A percentile compares a stretch with the other conserved stretches of the same genome.
Conservation (phyloP, 2,113 vertebrate genomes). For the Erythrocebus patas region DNA sequence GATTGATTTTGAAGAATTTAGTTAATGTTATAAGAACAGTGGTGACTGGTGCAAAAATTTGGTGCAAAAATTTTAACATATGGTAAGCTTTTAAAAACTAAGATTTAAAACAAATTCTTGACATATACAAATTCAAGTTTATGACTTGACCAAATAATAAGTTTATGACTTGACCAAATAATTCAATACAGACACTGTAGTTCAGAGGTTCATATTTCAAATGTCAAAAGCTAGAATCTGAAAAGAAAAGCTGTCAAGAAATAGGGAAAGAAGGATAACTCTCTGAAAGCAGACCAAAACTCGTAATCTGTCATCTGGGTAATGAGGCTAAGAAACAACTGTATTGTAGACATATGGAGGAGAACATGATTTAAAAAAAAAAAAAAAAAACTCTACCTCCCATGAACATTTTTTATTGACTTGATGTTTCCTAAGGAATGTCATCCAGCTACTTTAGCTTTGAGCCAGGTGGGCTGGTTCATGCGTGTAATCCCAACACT, state of each 20-base stretch:
- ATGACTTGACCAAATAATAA: background rate
- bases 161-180: background rate
- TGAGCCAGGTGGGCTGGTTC: too few relatives aligned
- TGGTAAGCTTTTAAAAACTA: background rate
- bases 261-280: background rate
- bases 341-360: background rate
- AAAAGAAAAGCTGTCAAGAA: constrained; percentile 3
- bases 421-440: background rate
- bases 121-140: background rate
- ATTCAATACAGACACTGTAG: background rate
- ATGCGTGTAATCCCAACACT: too few relatives aligned
- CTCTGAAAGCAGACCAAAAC: background rate
- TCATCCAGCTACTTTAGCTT: background rate
- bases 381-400: background rate
- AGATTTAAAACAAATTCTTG: constrained; percentile 22
- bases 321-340: background rate
- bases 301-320: background rate
- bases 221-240: background rate
- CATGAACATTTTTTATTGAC: background rate
- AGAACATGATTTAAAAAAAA: background rate
- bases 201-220: background rate
- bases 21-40: constrained; percentile 1
- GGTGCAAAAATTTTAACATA: background rate
- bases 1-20: constrained; percentile 28
- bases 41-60: background rate